Evolutionary conservation across 2,797 vertebrate genomes (phyloP).

Genomic region (Hephaestus fuliginosus): DNA sequence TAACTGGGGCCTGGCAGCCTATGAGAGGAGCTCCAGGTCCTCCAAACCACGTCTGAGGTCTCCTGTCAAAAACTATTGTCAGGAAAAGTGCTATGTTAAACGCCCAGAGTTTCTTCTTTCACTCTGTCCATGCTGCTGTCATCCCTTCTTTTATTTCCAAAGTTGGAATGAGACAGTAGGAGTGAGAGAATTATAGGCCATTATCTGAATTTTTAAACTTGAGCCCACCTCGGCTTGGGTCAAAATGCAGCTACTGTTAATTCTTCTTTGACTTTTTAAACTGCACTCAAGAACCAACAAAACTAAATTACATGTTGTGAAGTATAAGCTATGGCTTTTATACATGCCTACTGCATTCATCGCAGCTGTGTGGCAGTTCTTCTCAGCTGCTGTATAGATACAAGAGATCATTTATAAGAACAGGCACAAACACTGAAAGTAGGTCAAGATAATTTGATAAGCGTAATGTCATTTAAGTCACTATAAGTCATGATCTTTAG

Average conservation of each 20-base stretch:
- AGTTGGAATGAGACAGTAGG: slow-evolving; percentile 36
- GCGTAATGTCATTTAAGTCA: neutral
- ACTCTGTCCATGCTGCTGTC: slow-evolving; percentile 42
- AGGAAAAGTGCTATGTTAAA: slow-evolving; percentile 66
- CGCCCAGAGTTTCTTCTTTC: slow-evolving; percentile 56
- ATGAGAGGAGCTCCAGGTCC: slow-evolving; percentile 60
- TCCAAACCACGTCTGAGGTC: slow-evolving; percentile 75
- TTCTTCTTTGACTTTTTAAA: slow-evolving; percentile 8
- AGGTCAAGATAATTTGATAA: slow-evolving; percentile 9
- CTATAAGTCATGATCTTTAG: neutral
- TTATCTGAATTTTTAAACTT: slow-evolving; percentile 44
- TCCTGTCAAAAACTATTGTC: slow-evolving; percentile 77
- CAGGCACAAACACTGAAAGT: neutral
- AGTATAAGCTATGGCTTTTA: slow-evolving; percentile 1
- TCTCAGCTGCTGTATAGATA: slow-evolving; percentile 10
- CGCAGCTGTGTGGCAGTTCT: neutral
- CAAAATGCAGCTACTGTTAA: slow-evolving; percentile 11
- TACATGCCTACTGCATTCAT: neutral
- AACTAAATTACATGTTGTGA: slow-evolving; percentile 5
- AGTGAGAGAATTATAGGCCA: slow-evolving; percentile 32
- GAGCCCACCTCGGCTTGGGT: slow-evolving; percentile 2
- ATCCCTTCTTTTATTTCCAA: slow-evolving; percentile 51
- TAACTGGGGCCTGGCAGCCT: slow-evolving; percentile 74
- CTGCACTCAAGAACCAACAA: slow-evolving; percentile 11
- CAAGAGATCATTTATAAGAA: neutral